Evolutionary conservation across 2,797 vertebrate species (phyloP).

Genomic region (Okamejei kenojei): DNA sequence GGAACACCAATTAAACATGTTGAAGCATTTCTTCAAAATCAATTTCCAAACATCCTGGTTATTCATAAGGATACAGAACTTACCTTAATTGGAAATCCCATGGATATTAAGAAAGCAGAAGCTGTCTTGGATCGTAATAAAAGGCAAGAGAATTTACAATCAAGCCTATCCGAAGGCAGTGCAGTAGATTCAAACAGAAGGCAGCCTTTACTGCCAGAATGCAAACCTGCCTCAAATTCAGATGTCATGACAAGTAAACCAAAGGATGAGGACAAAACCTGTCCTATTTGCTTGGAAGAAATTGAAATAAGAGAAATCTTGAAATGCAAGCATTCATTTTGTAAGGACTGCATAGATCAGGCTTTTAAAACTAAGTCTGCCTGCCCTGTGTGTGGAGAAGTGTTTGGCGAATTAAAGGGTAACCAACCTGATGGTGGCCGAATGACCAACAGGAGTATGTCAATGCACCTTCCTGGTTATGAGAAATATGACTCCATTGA

Average conservation of each 20-base stretch:
- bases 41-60: constrained; percentile 51
- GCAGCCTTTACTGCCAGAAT: background rate
- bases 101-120: constrained; percentile 45
- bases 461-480: constrained; percentile 53
- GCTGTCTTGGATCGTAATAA: background rate
- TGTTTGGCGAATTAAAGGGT: constrained; percentile 57
- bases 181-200: background rate
- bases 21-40: background rate
- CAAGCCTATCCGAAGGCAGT: background rate
- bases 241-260: background rate
- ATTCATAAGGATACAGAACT: background rate
- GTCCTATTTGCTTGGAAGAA: constrained; percentile 61
- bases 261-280: constrained; percentile 45
- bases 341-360: constrained; percentile 51
- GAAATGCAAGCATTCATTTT: constrained; percentile 60
- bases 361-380: constrained; percentile 59
- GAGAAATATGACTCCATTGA: constrained; percentile 49
- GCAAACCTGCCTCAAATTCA: constrained; percentile 28
- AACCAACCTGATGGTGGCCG: constrained; percentile 55
- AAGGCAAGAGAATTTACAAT: background rate
- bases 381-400: constrained; percentile 58
- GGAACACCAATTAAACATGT: background rate
- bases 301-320: constrained; percentile 48
- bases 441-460: constrained; percentile 41
- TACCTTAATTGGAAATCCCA: constrained; percentile 49